phyloP scores from a whole-genome alignment of 2,797 vertebrate species.

The Syndactyla subalaris region DNA sequence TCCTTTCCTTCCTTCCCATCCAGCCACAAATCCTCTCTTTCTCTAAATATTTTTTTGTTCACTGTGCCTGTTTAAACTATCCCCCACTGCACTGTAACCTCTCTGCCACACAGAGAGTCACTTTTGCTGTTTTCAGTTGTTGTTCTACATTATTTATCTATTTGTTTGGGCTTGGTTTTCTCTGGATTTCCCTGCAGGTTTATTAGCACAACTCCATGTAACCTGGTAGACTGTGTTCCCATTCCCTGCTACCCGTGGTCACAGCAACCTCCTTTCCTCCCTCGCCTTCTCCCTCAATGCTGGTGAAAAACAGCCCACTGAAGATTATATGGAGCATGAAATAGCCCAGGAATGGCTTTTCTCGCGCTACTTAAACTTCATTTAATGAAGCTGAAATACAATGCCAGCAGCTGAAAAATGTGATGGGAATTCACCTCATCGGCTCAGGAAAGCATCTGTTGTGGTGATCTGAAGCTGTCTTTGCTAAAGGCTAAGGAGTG shows the following conservation, averaged over 20 bases:
- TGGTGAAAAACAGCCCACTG: slow-evolving; percentile 56
- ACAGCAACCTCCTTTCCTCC: background rate
- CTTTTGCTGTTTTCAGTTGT: background rate
- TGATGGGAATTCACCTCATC: slow-evolving; percentile 41
- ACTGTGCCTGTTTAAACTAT: background rate
- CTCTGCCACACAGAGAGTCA: background rate
- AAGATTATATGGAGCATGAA: slow-evolving; percentile 66
- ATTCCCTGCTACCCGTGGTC: background rate
- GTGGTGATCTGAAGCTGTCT: slow-evolving; percentile 23
- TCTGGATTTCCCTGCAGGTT: background rate
- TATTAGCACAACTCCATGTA: background rate
- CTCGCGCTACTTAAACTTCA: slow-evolving; percentile 61
- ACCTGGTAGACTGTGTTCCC: background rate
- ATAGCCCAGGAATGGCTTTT: slow-evolving; percentile 69
- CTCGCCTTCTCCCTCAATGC: slow-evolving; percentile 7
- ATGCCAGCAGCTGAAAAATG: slow-evolving; percentile 65
- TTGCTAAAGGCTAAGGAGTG: slow-evolving; percentile 24
- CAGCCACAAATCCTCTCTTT: background rate
- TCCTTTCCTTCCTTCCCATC: too few species aligned
- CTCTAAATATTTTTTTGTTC: background rate
- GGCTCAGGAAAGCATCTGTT: slow-evolving; percentile 55
- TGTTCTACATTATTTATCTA: background rate
- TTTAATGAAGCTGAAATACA: slow-evolving; percentile 72
- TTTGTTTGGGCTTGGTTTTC: background rate
- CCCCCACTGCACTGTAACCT: background rate